These are phyloP conservation scores for Drosophila parvula DNA, from an alignment of 1,140 invertebrate species.

Conservation along the genomic window DNA sequence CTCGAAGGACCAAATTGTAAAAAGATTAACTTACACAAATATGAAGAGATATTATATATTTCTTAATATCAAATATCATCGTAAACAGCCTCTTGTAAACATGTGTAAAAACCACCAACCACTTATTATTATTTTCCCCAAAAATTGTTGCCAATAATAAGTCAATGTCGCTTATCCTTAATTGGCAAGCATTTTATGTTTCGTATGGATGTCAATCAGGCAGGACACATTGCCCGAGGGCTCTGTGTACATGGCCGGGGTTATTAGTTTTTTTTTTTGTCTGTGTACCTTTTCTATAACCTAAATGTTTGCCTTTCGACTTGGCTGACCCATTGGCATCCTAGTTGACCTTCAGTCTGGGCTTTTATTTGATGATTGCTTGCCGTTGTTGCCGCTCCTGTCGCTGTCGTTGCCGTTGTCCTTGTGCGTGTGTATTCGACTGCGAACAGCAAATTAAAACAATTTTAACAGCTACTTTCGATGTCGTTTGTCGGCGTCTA, in stretches of 20 bases:
- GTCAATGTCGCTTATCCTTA: background rate
- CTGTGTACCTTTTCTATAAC: conserved; percentile 11
- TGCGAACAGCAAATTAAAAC: conserved; percentile 74
- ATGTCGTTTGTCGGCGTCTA: conserved; percentile 69
- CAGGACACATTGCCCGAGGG: conserved; percentile 3
- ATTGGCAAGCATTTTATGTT: conserved; percentile 1
- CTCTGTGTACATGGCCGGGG: background rate
- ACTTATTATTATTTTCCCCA: background rate
- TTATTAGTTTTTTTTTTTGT: conserved; percentile 15
- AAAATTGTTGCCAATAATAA: background rate
- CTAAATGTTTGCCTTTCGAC: conserved; percentile 20
- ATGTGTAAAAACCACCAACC: too few relatives aligned
- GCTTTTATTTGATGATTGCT: conserved; percentile 49
- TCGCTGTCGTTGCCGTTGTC: conserved; percentile 21
- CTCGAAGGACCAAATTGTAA: too few relatives aligned
- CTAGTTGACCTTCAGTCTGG: conserved; percentile 51
- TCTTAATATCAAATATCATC: too few relatives aligned
- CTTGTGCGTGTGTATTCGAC: conserved; percentile 41
- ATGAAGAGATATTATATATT: too few relatives aligned
- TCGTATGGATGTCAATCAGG: background rate
- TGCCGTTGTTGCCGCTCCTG: conserved; percentile 48
- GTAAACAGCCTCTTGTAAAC: background rate
- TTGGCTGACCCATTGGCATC: conserved; percentile 40
- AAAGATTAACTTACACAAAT: too few relatives aligned
- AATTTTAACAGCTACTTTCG: conserved; percentile 80